Conservation (phyloP, 2,888 invertebrate genomes). For the Lochmaea crataegi region DNA sequence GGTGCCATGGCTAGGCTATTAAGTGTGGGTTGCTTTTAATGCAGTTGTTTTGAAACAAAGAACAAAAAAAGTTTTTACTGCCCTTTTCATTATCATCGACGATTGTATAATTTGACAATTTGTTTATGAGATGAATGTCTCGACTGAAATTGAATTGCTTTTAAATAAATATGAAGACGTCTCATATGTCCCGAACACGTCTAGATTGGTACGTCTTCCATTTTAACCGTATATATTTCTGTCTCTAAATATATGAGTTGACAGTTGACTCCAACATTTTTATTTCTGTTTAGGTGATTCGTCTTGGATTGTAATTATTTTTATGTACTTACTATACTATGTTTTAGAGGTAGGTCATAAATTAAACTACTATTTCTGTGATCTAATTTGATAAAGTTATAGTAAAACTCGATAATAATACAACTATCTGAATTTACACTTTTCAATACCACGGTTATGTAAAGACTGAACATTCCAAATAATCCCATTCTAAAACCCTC, state of each 20-base stretch:
- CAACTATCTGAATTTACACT: too few relatives aligned
- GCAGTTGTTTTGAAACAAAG: slow-evolving; percentile 52
- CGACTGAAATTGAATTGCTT: slow-evolving; percentile 21
- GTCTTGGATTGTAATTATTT: too few relatives aligned
- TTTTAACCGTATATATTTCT: neutral
- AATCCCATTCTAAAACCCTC: too few relatives aligned
- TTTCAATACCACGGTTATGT: too few relatives aligned
- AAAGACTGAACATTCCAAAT: too few relatives aligned
- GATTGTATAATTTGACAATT: slow-evolving; percentile 49
- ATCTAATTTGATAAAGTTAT: too few relatives aligned
- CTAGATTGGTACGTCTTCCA: neutral
- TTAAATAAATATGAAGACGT: slow-evolving; percentile 30
- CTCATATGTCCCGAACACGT: neutral
- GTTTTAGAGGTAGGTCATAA: too few relatives aligned
- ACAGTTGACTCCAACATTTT: too few relatives aligned
- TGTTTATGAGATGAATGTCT: slow-evolving; percentile 42
- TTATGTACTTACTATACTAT: too few relatives aligned
- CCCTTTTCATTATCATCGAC: slow-evolving; percentile 37
- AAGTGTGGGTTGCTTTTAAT: slow-evolving; percentile 53
- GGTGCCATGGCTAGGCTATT: slow-evolving; percentile 45
- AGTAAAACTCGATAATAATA: too few relatives aligned
- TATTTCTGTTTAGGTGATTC: too few relatives aligned
- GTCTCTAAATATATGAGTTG: neutral
- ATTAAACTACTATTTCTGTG: too few relatives aligned
- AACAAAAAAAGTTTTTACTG: slow-evolving; percentile 37